phyloP scores from a whole-genome alignment of 2,113 vertebrate genomes.

The Bufo gargarizans region DNA sequence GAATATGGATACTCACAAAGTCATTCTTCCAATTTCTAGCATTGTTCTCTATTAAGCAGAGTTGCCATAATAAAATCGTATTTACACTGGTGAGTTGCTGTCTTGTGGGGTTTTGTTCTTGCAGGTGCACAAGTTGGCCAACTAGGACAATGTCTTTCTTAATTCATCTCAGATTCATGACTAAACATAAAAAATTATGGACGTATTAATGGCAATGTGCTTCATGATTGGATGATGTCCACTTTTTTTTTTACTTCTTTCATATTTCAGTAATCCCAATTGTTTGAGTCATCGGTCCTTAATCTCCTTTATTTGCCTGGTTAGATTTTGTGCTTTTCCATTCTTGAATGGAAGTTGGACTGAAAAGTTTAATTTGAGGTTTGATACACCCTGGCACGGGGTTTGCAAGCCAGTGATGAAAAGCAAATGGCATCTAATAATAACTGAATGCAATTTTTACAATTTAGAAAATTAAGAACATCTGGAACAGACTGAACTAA shows the following conservation, averaged over 20 bases:
- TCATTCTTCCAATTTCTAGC: conserved; percentile 8
- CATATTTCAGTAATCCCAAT: conserved; percentile 45
- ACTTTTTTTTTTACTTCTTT: conserved; percentile 1
- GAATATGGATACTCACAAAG: not conserved
- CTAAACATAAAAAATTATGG: conserved; percentile 39
- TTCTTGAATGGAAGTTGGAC: conserved; percentile 34
- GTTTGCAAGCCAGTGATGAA: not conserved
- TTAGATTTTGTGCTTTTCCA: conserved; percentile 25
- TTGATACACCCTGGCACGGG: not conserved
- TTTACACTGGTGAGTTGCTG: conserved; percentile 3
- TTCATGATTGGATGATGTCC: conserved; percentile 8
- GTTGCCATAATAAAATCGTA: conserved; percentile 40
- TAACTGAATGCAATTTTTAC: not conserved
- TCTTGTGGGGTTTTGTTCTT: not conserved
- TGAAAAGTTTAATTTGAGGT: not conserved
- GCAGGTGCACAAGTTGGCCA: conserved; percentile 49
- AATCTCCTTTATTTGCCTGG: conserved; percentile 15
- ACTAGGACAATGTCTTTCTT: conserved; percentile 6
- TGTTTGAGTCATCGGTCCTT: conserved; percentile 8
- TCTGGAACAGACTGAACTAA: not conserved
- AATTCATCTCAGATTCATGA: conserved; percentile 39
- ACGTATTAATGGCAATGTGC: conserved; percentile 23
- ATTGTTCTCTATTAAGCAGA: conserved; percentile 30
- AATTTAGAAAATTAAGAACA: not conserved
- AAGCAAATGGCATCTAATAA: not conserved